Evolutionary conservation across 2,797 vertebrate species (phyloP).

Genomic region (Bovichtus variegatus): DNA sequence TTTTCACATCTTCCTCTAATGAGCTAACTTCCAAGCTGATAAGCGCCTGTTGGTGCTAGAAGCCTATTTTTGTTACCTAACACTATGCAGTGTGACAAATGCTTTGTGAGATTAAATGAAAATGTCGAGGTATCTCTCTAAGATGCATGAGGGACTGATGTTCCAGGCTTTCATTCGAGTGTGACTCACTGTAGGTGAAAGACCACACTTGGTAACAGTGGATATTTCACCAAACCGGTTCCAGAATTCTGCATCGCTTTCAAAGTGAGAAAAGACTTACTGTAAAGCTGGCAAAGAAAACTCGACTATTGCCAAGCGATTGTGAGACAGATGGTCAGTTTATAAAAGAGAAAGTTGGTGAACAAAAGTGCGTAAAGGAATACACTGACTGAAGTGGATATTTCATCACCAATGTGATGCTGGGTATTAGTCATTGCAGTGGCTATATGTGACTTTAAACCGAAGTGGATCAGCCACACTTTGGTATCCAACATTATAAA

Average conservation of each 20-base stretch:
- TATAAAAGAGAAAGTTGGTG: slow-evolving; percentile 69
- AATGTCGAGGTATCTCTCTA: slow-evolving; percentile 41
- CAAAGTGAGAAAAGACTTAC: slow-evolving; percentile 75
- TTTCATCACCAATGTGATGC: slow-evolving; percentile 6
- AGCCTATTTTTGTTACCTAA: slow-evolving; percentile 32
- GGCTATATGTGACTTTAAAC: not conserved
- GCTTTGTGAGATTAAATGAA: slow-evolving; percentile 1
- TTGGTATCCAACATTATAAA: not conserved
- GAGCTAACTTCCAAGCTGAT: slow-evolving; percentile 12
- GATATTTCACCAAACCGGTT: slow-evolving; percentile 60
- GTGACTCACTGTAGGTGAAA: slow-evolving; percentile 56
- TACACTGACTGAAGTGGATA: slow-evolving; percentile 6
- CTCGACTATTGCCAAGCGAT: slow-evolving; percentile 68
- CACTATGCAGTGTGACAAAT: slow-evolving; percentile 30
- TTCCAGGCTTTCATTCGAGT: not conserved
- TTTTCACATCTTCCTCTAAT: slow-evolving; percentile 1
- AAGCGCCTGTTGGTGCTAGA: not conserved
- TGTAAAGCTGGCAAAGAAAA: slow-evolving; percentile 73
- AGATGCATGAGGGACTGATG: not conserved
- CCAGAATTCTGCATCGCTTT: slow-evolving; percentile 53
- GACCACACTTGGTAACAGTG: slow-evolving; percentile 61
- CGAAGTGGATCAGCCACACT: slow-evolving; percentile 6
- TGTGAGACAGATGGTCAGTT: slow-evolving; percentile 81
- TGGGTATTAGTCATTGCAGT: not conserved
- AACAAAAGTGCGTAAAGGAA: slow-evolving; percentile 38